phyloP scores from a whole-genome alignment of 2,888 invertebrate genomes.

The Lasioglossum villosulum region DNA sequence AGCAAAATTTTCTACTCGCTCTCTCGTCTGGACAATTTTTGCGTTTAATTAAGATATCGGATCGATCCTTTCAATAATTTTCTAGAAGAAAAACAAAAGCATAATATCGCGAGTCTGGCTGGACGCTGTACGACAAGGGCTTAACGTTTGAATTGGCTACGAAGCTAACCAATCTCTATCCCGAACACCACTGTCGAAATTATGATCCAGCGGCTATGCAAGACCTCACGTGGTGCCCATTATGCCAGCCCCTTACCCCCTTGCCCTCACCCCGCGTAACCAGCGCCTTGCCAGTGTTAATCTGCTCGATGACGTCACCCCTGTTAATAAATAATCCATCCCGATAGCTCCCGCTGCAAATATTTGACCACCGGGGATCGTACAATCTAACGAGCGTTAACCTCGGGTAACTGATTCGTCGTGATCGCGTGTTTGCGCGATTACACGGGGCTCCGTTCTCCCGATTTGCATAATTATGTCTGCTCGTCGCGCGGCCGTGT shows the following conservation, averaged over 20 bases:
- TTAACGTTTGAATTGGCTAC: neutral
- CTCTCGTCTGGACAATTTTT: neutral
- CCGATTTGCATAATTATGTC: constrained; percentile 72
- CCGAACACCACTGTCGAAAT: neutral
- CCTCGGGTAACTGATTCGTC: constrained; percentile 65
- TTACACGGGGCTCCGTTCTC: constrained; percentile 56
- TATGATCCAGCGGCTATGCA: neutral
- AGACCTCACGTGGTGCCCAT: constrained; percentile 9
- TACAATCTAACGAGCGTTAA: constrained; percentile 67
- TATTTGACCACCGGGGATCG: constrained; percentile 59
- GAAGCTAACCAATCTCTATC: neutral
- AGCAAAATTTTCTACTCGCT: neutral
- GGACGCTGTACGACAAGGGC: neutral
- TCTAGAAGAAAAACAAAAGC: neutral
- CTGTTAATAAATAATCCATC: constrained; percentile 41
- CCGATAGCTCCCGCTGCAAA: constrained; percentile 36
- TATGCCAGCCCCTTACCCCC: neutral
- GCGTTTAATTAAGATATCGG: neutral
- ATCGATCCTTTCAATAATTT: neutral
- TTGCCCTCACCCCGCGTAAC: neutral
- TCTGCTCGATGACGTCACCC: constrained; percentile 24
- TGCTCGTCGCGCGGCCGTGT: constrained; percentile 57
- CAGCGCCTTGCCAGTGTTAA: constrained; percentile 32
- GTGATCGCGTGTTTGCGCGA: constrained; percentile 69
- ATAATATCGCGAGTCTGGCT: neutral